A percentile compares a stretch with the other conserved stretches of the same genome.
phyloP scores from a whole-genome alignment of 2,113 vertebrate species.

The Vulpes ferrilata region DNA sequence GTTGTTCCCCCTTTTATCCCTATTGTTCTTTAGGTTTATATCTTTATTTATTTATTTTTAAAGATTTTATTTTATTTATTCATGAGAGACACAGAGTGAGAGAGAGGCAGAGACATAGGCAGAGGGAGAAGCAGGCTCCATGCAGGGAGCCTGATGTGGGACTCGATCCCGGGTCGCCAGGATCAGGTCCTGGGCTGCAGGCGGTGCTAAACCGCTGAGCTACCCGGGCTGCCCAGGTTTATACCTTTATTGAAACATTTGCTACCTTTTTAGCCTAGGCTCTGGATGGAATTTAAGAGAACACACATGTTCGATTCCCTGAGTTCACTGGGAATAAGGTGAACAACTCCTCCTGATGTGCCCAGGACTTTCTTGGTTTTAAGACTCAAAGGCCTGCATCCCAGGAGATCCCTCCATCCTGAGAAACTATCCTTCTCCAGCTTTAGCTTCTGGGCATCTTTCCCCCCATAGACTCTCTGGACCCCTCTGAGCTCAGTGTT shows the following conservation, averaged over 20 bases:
- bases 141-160: too few relatives aligned
- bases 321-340: not conserved
- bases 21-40: not conserved
- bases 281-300: not conserved
- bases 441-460: too few relatives aligned
- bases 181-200: too few relatives aligned
- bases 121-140: too few relatives aligned
- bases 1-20: rapidly evolving
- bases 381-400: not conserved
- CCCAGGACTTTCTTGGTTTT: not conserved
- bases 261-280: not conserved
- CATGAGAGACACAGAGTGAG: too few relatives aligned
- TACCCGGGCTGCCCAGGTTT: not conserved
- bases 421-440: not conserved
- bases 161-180: too few relatives aligned
- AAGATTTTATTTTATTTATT: too few relatives aligned
- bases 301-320: rapidly evolving
- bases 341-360: not conserved
- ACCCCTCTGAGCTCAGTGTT: not conserved
- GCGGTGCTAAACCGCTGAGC: too few relatives aligned
- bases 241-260: not conserved
- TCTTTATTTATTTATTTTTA: too few relatives aligned
- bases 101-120: too few relatives aligned
- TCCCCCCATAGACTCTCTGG: not conserved
- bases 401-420: not conserved